Percentiles rank a stretch among this genome's conserved stretches.
phyloP scores from a whole-genome alignment of 2,797 vertebrate genomes.

The Arctocebus calabarensis region DNA sequence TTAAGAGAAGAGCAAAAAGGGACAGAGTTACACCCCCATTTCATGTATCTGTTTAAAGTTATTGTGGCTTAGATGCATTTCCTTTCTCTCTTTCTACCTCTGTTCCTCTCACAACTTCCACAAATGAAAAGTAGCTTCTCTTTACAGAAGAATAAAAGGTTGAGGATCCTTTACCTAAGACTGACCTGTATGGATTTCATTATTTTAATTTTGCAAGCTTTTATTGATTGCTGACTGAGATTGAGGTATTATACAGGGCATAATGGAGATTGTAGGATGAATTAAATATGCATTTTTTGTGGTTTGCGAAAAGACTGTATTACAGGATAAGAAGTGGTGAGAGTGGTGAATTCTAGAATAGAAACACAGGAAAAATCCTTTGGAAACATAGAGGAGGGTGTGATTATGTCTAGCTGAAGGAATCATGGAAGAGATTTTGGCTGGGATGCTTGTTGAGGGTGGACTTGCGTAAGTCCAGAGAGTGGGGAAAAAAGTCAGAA shows the following conservation, averaged over 20 bases:
- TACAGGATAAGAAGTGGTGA: conserved; percentile 16
- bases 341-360: conserved; percentile 31
- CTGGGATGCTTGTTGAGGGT: conserved; percentile 8
- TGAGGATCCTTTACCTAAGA: neutral
- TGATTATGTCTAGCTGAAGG: neutral
- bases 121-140: conserved; percentile 44
- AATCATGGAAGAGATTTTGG: neutral
- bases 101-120: conserved; percentile 8
- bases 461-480: conserved; percentile 15
- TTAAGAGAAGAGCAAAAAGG: neutral
- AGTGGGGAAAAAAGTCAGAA: neutral
- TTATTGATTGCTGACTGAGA: conserved; percentile 26
- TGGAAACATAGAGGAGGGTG: neutral
- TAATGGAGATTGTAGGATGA: conserved; percentile 11
- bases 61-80: conserved; percentile 32
- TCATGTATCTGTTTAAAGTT: conserved; percentile 24
- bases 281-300: conserved; percentile 42
- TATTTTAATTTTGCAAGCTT: conserved; percentile 52
- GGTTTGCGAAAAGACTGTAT: conserved; percentile 48
- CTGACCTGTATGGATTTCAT: conserved; percentile 33
- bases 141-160: conserved; percentile 19
- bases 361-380: neutral
- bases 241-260: conserved; percentile 1
- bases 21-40: neutral
- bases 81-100: conserved; percentile 28